Evolutionary conservation across 1,140 invertebrate genomes (phyloP).

Genomic region (Ridgeia piscesae): DNA sequence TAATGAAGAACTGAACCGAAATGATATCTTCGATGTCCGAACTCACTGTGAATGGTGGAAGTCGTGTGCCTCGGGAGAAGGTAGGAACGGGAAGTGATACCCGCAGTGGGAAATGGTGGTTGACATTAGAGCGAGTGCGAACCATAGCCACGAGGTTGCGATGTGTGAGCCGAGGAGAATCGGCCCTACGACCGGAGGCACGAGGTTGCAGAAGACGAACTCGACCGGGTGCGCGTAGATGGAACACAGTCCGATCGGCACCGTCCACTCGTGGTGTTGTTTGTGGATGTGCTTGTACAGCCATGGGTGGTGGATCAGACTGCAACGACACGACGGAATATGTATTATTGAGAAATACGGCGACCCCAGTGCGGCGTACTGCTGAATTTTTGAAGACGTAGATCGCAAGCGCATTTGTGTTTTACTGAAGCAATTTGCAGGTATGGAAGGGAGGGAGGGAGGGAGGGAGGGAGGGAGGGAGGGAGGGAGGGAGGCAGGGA

Average conservation of each 20-base stretch:
- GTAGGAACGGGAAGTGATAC: slow-evolving; percentile 85
- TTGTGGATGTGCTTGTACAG: slow-evolving; percentile 86
- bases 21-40: slow-evolving; percentile 35
- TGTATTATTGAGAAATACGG: too few species aligned
- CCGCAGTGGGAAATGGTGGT: slow-evolving; percentile 85
- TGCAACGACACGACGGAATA: not conserved
- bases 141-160: slow-evolving; percentile 79
- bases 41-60: slow-evolving; percentile 82
- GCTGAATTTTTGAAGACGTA: too few species aligned
- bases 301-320: slow-evolving; percentile 73
- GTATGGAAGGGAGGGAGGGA: too few species aligned
- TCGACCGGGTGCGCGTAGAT: slow-evolving; percentile 87
- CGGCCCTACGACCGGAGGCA: slow-evolving; percentile 79
- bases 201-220: slow-evolving; percentile 79
- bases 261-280: slow-evolving; percentile 65
- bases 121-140: slow-evolving; percentile 74
- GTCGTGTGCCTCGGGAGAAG: slow-evolving; percentile 87
- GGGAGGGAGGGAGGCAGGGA: too few species aligned
- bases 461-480: too few species aligned
- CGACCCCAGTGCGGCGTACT: too few species aligned
- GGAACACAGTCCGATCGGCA: slow-evolving; percentile 67
- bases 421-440: too few species aligned
- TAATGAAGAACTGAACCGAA: too few species aligned
- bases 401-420: too few species aligned
- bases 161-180: slow-evolving; percentile 80